Percentiles rank a stretch among this genome's conserved stretches.
phyloP scores from a whole-genome alignment of 2,888 invertebrate species.

The Brachylomia viminalis region DNA sequence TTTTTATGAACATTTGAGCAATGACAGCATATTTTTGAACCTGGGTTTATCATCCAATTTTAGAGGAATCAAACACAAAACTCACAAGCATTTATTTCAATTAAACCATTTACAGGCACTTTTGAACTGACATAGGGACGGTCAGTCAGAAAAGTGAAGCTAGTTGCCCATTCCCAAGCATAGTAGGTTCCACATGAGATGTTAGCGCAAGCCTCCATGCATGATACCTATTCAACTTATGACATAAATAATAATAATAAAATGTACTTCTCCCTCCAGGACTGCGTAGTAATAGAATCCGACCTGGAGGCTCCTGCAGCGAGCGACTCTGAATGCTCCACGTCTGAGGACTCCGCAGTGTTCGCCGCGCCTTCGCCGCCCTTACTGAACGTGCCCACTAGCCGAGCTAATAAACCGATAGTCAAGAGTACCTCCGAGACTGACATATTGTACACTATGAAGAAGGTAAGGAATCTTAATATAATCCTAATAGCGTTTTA shows the following conservation, averaged over 20 bases:
- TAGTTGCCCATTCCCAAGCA: too few species aligned
- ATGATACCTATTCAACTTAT: background rate
- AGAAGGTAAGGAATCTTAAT: conserved; percentile 66
- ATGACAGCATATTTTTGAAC: background rate
- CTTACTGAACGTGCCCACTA: background rate
- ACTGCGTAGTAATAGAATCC: conserved; percentile 76
- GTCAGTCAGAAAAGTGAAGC: background rate
- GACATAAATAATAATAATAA: background rate
- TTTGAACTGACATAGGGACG: too few species aligned
- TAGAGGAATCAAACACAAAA: background rate
- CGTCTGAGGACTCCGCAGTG: conserved; percentile 73
- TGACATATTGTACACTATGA: conserved; percentile 76
- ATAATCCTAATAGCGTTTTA: background rate
- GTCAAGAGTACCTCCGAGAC: conserved; percentile 82
- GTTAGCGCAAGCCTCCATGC: background rate
- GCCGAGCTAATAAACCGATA: conserved; percentile 56
- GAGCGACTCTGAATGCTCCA: conserved; percentile 76
- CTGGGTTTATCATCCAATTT: background rate
- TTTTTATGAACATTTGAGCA: background rate
- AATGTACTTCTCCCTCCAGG: conserved; percentile 66
- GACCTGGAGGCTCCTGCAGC: conserved; percentile 62
- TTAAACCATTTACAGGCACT: background rate
- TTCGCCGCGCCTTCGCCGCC: conserved; percentile 72
- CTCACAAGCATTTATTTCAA: background rate
- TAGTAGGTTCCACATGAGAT: background rate